Evolutionary conservation across 2,797 vertebrate species (phyloP), one percentile per base, ranked within the genome.

Genomic region (Gymnopithys bicolor): DNA sequence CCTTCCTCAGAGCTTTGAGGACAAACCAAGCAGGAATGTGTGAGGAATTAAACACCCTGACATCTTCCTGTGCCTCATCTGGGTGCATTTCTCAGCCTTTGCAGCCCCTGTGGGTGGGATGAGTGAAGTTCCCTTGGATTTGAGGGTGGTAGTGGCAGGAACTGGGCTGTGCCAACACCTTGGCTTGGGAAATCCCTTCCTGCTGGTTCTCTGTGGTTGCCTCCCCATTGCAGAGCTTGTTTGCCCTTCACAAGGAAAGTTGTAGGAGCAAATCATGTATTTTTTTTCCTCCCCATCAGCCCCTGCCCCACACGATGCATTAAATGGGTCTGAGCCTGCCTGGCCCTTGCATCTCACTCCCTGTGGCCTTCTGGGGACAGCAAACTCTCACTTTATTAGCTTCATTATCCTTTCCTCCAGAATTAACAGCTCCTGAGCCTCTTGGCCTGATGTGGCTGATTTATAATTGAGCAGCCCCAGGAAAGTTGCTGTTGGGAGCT

Each of bases 371-470:
- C 55, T 73, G 89, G 55, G 89, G 77, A 43, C 37, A 73, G 55
- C 28, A 33, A 59, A 62, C 73, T 23, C 64, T 73, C 45, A 25
- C 76, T 92, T 73, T 64, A 79, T 92, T 88, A 37, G 30, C 63
- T 76, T 79, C 37, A 68, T 88, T 94, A 80, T 85, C 71, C 58
- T 46, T 92, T 96, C 22, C 43, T 85, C 43, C 19, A 83, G 86
- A 85, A 73, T 66, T 73, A 94, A 90, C 21, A 69, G 73, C 80
- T 88, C 59, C 64, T 79, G 76, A 73, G 80, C 60, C 71, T 82
- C 32, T 73, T 56, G 27, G 76, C 27, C 63, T 76, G 51, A 79
- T 52, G 71, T 64, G 41, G 17, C 53, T 56, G 58, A 68, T 70
- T 71, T 39, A 32, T 63, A 60, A 64, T 14, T 73, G 51, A 85